These are phyloP conservation scores for Tachuris rubrigastra DNA, from an alignment of 2,113 vertebrate species.

Conservation along the genomic window DNA sequence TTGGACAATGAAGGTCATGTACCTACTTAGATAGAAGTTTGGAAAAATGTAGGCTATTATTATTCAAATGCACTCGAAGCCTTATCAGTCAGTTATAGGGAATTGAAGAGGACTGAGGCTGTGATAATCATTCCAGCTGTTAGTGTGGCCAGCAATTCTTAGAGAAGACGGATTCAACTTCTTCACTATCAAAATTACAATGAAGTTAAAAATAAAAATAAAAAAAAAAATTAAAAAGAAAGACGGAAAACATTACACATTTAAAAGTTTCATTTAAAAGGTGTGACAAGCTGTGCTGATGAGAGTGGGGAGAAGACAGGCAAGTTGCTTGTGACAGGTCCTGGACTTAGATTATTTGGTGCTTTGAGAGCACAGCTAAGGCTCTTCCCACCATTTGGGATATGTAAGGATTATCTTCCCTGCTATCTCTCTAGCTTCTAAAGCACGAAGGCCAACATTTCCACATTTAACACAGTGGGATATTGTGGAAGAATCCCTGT, in stretches of 20 bases:
- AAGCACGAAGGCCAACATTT: background rate
- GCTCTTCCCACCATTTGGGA: background rate
- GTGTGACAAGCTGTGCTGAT: background rate
- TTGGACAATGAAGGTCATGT: conserved; percentile 27
- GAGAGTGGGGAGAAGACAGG: background rate
- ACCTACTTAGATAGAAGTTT: background rate
- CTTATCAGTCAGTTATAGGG: background rate
- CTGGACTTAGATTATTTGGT: background rate
- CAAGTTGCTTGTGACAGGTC: background rate
- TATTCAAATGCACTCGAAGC: conserved; percentile 18
- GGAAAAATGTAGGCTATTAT: conserved; percentile 2
- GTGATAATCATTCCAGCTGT: background rate
- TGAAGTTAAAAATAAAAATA: background rate
- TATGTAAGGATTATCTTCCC: background rate
- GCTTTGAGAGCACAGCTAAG: background rate
- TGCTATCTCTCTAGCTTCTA: background rate
- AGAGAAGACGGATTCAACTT: background rate
- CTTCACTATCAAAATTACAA: background rate
- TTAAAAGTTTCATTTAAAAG: background rate
- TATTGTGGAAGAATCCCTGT: background rate
- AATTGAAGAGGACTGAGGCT: background rate
- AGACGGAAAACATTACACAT: accelerated
- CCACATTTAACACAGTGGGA: background rate
- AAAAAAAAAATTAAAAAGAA: no score
- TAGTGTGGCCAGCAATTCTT: background rate